A percentile compares a stretch with the other conserved stretches of the same genome.
Evolutionary conservation across 1,140 invertebrate species (phyloP).

Genomic region (Bombus superbus): DNA sequence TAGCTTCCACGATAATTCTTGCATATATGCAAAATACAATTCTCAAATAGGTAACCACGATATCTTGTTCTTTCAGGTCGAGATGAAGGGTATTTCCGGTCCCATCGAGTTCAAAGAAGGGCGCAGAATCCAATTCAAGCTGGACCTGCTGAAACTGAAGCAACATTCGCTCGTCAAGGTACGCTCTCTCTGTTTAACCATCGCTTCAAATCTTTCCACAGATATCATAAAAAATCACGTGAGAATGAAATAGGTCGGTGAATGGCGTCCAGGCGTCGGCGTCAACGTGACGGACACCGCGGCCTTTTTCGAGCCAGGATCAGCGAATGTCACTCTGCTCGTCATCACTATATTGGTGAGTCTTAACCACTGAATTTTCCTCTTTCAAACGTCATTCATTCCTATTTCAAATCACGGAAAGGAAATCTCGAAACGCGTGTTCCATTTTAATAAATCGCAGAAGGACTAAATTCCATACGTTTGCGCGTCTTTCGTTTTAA

Average conservation of each 20-base stretch:
- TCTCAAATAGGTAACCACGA: not conserved
- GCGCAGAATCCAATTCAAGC: slow-evolving; percentile 88
- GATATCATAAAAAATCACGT: not conserved
- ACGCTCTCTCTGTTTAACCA: not conserved
- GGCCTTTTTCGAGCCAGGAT: slow-evolving; percentile 85
- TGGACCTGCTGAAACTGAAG: slow-evolving; percentile 91
- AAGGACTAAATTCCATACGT: no score
- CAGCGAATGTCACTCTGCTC: slow-evolving; percentile 86
- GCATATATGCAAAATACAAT: no score
- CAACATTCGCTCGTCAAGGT: slow-evolving; percentile 87
- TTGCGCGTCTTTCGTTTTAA: not conserved
- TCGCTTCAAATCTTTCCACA: not conserved
- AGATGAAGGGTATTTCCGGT: slow-evolving; percentile 89
- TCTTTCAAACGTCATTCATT: not conserved
- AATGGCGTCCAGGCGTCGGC: slow-evolving; percentile 84
- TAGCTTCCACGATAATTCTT: not conserved
- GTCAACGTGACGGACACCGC: slow-evolving; percentile 85
- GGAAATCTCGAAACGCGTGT: not conserved
- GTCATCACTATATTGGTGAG: slow-evolving; percentile 88
- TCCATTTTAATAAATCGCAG: not conserved
- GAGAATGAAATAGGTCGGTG: slow-evolving; percentile 81
- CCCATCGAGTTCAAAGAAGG: slow-evolving; percentile 91
- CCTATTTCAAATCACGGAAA: no score
- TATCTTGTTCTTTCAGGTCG: slow-evolving; percentile 84
- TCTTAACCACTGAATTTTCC: slow-evolving; percentile 17